Evolutionary conservation across 2,888 invertebrate species (phyloP).

Genomic region (Lacanobia wlatinum): DNA sequence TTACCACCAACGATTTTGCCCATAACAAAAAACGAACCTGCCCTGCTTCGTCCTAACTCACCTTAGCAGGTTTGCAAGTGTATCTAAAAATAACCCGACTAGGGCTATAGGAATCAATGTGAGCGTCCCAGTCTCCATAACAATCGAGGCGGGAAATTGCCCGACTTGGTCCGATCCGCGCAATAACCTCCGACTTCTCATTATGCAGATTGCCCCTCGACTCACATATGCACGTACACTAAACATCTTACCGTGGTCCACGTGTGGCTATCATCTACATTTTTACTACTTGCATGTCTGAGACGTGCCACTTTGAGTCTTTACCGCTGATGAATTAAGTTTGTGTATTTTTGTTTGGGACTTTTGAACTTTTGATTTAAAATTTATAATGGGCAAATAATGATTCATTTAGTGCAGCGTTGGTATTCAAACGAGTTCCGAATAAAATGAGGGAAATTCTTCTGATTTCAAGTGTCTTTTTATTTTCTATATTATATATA

Average conservation of each 20-base stretch:
- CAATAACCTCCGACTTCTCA: conserved; percentile 87
- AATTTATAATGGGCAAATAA: background rate
- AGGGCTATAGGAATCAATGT: conserved; percentile 77
- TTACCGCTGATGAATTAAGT: conserved; percentile 35
- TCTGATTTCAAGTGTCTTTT: background rate
- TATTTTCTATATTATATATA: too few species aligned
- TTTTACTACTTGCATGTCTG: conserved; percentile 53
- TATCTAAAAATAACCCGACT: conserved; percentile 59
- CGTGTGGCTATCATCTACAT: conserved; percentile 56
- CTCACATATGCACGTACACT: conserved; percentile 82
- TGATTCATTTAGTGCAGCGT: background rate
- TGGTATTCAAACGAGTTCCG: background rate
- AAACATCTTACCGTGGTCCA: conserved; percentile 75
- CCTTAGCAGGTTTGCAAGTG: conserved; percentile 12
- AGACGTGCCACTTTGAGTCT: conserved; percentile 41
- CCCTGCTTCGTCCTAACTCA: background rate
- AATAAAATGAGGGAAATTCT: background rate
- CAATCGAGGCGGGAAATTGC: conserved; percentile 87
- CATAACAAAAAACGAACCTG: background rate
- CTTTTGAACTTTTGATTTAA: background rate
- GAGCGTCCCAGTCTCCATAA: conserved; percentile 77
- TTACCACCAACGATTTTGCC: background rate
- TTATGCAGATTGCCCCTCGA: conserved; percentile 87
- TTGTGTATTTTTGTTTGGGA: conserved; percentile 3
- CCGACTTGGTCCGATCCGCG: conserved; percentile 82